phyloP scores from a whole-genome alignment of 1,140 invertebrate genomes.

The Ctenoplectra terminalis region DNA sequence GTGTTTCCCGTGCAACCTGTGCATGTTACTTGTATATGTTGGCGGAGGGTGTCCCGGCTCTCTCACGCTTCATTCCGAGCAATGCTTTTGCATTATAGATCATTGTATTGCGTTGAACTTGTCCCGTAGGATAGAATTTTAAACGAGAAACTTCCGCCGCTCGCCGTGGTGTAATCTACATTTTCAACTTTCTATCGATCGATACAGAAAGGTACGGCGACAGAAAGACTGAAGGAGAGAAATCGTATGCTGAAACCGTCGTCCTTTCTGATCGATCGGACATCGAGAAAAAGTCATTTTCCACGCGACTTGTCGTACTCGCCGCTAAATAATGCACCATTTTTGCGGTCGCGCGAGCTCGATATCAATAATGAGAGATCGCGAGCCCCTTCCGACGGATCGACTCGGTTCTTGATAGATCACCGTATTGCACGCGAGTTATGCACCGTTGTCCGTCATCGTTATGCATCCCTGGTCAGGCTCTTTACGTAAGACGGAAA shows the following conservation, averaged over 20 bases:
- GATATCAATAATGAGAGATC: conserved; percentile 24
- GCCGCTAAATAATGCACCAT: conserved; percentile 13
- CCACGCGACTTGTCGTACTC: not conserved
- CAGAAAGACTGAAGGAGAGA: no score
- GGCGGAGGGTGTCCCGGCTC: not conserved
- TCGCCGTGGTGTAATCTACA: not conserved
- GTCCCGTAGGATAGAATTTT: conserved; percentile 28
- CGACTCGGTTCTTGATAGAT: conserved; percentile 5
- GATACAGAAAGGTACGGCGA: not conserved
- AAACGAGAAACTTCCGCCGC: conserved; percentile 32
- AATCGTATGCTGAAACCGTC: not conserved
- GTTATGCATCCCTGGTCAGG: no score
- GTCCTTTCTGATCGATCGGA: no score
- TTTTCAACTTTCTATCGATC: conserved; percentile 14
- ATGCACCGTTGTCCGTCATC: conserved; percentile 15
- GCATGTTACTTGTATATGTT: no score
- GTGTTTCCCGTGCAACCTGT: not conserved
- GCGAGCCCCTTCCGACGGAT: not conserved
- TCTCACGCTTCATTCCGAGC: not conserved
- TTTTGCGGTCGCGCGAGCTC: not conserved
- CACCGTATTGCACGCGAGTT: conserved; percentile 27
- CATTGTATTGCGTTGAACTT: conserved; percentile 7
- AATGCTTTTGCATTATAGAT: conserved; percentile 37
- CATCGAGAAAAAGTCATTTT: conserved; percentile 16
- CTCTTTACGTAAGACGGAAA: conserved; percentile 36